Evolutionary conservation across 2,797 vertebrate species (phyloP), one percentile per base, ranked within the genome.

Genomic region (Remorina albescens): DNA sequence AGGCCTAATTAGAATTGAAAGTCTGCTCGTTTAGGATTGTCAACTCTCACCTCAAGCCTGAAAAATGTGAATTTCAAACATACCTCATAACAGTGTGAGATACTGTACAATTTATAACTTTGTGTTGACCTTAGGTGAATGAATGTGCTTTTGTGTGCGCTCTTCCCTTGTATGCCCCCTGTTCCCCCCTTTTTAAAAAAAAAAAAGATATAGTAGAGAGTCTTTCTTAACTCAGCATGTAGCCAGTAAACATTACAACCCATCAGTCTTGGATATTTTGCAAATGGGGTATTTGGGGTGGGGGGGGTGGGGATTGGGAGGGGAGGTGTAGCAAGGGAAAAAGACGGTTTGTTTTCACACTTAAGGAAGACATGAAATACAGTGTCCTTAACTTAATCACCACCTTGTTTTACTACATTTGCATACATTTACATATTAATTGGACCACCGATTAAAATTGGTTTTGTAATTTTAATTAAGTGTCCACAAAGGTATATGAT

Each of bases 391-490:
- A 98, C 97, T 98, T 99, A 98, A 98, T 99, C 97, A 97, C 97
- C 97, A 98, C 97, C 98, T 99, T 98, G 97, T 98, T 98, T 98
- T 96, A 96, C 96, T 94, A 95, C 96, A 99, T 99, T 99, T 99
- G 97, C 97, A 99, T 98, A 97, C 91, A 98, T 99, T 99, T 97
- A 95, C 98, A 99, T 99, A 99, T 98, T 99, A 99, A 99, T 99
- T 99, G 97, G 96, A 96, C 96, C 93, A 94, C 95, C 96, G 96
- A 99, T 99, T 98, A 98, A 98, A 99, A 99, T 97, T 98, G 96
- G 96, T 98, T 98, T 98, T 98, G 97, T 98, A 98, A 99, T 99
- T 98, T 99, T 99, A 99, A 99, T 99, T 99, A 99, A 98, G 97
- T 98, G 98, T 98, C 97, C 97, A 99, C 97, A 99, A 99, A 99